A percentile compares a stretch with the other conserved stretches of the same genome.
phyloP scores from a whole-genome alignment of 1,140 invertebrate genomes.

The Zaprionus davidi region DNA sequence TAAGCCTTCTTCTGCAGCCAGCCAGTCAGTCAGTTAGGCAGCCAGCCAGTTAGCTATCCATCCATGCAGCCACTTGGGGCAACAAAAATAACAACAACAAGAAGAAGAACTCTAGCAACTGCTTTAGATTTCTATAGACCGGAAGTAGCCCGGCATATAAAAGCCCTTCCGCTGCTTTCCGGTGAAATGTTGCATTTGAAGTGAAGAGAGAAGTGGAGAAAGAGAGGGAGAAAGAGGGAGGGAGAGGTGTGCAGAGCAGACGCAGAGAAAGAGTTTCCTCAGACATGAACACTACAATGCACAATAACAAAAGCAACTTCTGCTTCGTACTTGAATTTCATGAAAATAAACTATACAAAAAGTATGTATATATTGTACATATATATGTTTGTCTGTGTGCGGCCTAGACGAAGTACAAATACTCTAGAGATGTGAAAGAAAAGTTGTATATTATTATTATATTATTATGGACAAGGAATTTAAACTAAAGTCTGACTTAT shows the following conservation, averaged over 20 bases:
- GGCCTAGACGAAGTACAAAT: conserved; percentile 11
- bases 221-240: not conserved
- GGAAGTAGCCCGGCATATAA: conserved; percentile 76
- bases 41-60: conserved; percentile 18
- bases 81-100: conserved; percentile 24
- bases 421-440: not conserved
- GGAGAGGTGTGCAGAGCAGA: not conserved
- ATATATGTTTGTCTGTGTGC: not conserved
- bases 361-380: not conserved
- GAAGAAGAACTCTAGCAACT: conserved; percentile 39
- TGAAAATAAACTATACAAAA: conserved; percentile 39
- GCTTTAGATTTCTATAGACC: conserved; percentile 69
- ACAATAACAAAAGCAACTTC: conserved; percentile 45
- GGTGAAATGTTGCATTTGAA: conserved; percentile 78
- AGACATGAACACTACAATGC: conserved; percentile 68
- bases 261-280: conserved; percentile 40
- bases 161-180: conserved; percentile 76
- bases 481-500: not conserved
- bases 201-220: conserved; percentile 6
- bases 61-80: conserved; percentile 55
- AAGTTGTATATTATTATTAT: not conserved
- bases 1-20: conserved; percentile 22
- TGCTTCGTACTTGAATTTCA: conserved; percentile 42
- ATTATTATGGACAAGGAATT: not conserved
- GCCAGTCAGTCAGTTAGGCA: conserved; percentile 26